phyloP scores from a whole-genome alignment of 2,888 invertebrate genomes.

The Hirtodrosophila duncani region DNA sequence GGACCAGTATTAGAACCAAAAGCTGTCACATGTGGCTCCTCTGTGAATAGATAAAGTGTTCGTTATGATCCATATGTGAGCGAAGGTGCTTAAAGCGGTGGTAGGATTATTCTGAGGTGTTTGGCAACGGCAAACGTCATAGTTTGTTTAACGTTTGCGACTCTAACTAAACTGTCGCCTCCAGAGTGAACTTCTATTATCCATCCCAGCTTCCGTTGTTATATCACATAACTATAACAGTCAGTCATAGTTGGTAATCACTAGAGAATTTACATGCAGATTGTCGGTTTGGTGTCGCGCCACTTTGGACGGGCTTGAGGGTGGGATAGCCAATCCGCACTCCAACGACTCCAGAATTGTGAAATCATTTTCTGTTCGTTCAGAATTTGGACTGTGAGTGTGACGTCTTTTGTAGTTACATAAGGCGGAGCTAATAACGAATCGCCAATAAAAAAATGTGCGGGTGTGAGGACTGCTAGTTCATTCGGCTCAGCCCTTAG shows the following conservation, averaged over 20 bases:
- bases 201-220: constrained; percentile 21
- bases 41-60: background rate
- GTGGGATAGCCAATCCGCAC: constrained; percentile 29
- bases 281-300: constrained; percentile 13
- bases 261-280: constrained; percentile 17
- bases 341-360: constrained; percentile 29
- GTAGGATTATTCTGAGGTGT: background rate
- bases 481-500: background rate
- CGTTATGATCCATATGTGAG: background rate
- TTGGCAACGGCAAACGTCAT: constrained; percentile 8
- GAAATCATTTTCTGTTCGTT: background rate
- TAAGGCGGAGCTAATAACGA: background rate
- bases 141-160: constrained; percentile 14
- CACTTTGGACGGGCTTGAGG: constrained; percentile 33
- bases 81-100: background rate
- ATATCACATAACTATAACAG: no score
- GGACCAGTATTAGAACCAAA: background rate
- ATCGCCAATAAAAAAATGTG: constrained; percentile 2
- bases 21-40: no score
- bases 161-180: constrained; percentile 21
- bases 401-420: no score
- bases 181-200: constrained; percentile 28
- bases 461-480: background rate
- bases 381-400: no score
- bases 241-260: constrained; percentile 6